These are phyloP conservation scores for Neoaliturus tenellus DNA, from an alignment of 2,888 invertebrate genomes.

Conservation along the genomic window DNA sequence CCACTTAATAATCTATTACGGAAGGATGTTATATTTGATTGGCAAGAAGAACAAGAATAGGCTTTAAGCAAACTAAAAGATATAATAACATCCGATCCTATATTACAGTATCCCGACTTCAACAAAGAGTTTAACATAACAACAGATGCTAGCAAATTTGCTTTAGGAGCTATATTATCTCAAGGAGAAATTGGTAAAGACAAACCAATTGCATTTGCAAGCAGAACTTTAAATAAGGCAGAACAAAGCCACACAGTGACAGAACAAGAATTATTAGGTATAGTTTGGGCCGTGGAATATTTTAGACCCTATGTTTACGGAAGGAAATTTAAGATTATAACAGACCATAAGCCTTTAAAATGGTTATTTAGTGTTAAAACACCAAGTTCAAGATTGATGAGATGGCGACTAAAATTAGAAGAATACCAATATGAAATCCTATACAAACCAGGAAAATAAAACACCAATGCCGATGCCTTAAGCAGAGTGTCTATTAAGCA, in stretches of 20 bases:
- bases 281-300: conserved; percentile 41
- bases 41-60: conserved; percentile 47
- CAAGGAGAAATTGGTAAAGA: conserved; percentile 38
- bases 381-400: background rate
- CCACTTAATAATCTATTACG: conserved; percentile 33
- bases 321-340: conserved; percentile 27
- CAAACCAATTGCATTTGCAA: background rate
- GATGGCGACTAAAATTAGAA: conserved; percentile 5
- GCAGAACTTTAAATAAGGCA: background rate
- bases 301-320: conserved; percentile 42
- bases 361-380: conserved; percentile 27
- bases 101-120: background rate
- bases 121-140: background rate
- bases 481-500: background rate
- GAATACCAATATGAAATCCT: background rate
- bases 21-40: conserved; percentile 9
- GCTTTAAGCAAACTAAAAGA: conserved; percentile 37
- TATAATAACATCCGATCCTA: background rate
- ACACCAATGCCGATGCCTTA: background rate
- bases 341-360: conserved; percentile 37
- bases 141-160: background rate
- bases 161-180: conserved; percentile 23
- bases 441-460: background rate
- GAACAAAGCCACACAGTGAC: conserved; percentile 51
- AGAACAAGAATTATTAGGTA: conserved; percentile 42